A percentile compares a stretch with the other conserved stretches of the same genome.
phyloP scores from a whole-genome alignment of 2,113 vertebrate species.

The Hippocampus mohnikei region DNA sequence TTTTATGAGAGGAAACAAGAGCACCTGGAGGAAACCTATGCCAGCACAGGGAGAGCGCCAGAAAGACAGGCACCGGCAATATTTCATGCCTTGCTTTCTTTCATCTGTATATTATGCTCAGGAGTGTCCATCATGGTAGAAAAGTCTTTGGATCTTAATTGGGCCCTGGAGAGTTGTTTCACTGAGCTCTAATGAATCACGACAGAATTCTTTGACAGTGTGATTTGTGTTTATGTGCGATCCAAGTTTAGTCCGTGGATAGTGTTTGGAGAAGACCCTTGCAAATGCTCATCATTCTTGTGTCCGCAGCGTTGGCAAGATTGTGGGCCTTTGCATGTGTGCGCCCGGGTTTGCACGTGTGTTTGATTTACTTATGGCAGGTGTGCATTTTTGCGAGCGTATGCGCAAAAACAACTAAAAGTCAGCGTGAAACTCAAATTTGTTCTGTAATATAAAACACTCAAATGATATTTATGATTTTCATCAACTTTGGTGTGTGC shows the following conservation, averaged over 20 bases:
- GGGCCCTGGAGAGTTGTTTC: constrained; percentile 24
- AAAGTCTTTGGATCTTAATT: constrained; percentile 15
- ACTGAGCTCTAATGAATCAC: constrained; percentile 17
- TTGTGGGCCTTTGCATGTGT: neutral
- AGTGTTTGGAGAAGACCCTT: constrained; percentile 31
- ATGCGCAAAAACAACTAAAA: neutral
- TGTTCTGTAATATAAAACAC: neutral
- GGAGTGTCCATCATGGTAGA: constrained; percentile 6
- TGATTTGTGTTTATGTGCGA: constrained; percentile 1
- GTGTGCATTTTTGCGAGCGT: constrained; percentile 1
- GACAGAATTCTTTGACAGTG: neutral
- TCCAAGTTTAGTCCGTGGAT: constrained; percentile 33
- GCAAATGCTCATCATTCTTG: constrained; percentile 26
- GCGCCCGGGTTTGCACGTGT: neutral
- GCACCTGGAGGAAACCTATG: neutral
- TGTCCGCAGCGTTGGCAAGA: constrained; percentile 12
- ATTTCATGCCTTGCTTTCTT: constrained; percentile 13
- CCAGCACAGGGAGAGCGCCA: neutral
- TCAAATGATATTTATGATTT: neutral
- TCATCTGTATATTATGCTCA: constrained; percentile 1
- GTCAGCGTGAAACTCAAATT: neutral
- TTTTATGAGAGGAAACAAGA: constrained; percentile 4
- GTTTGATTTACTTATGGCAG: constrained; percentile 13
- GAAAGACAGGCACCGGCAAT: neutral
- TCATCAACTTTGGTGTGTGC: neutral